Conservation (phyloP, 2,888 invertebrate species). For the Cepaea hortensis region DNA sequence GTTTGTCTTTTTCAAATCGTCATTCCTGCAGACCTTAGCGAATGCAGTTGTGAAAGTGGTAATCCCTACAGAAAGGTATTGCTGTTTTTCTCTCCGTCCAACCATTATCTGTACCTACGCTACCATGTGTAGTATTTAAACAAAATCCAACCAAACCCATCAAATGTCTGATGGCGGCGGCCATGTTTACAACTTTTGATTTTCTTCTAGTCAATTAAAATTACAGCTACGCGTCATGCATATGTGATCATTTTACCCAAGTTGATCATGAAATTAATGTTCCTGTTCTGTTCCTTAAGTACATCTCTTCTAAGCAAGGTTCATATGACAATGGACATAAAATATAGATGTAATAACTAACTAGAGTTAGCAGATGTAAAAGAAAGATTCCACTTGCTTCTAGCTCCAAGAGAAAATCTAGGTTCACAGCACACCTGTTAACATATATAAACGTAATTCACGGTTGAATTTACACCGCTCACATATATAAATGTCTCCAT, state of each 20-base stretch:
- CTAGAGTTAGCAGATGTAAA: too few species aligned
- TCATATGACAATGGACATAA: too few species aligned
- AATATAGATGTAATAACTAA: too few species aligned
- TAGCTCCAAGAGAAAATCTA: too few species aligned
- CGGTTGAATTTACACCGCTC: too few species aligned
- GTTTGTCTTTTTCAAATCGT: conserved; percentile 63
- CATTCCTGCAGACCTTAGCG: conserved; percentile 85
- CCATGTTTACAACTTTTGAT: neutral
- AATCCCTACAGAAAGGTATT: conserved; percentile 95
- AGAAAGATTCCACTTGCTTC: too few species aligned
- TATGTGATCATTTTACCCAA: conserved; percentile 16
- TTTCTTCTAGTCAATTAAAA: neutral
- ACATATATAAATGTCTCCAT: too few species aligned
- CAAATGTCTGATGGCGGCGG: neutral
- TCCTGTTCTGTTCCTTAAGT: too few species aligned
- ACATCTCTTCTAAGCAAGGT: too few species aligned
- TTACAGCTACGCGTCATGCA: neutral
- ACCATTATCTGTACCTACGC: conserved; percentile 23
- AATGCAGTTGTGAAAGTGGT: conserved; percentile 97
- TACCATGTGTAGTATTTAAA: neutral
- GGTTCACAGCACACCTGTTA: too few species aligned
- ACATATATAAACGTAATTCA: too few species aligned
- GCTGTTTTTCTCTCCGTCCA: conserved; percentile 40
- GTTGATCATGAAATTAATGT: neutral
- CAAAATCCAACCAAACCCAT: neutral